A percentile compares a stretch with the other conserved stretches of the same genome.
These are phyloP conservation scores for Leptonema lineaticorne DNA, from an alignment of 1,140 invertebrate genomes.

Conservation along the genomic window DNA sequence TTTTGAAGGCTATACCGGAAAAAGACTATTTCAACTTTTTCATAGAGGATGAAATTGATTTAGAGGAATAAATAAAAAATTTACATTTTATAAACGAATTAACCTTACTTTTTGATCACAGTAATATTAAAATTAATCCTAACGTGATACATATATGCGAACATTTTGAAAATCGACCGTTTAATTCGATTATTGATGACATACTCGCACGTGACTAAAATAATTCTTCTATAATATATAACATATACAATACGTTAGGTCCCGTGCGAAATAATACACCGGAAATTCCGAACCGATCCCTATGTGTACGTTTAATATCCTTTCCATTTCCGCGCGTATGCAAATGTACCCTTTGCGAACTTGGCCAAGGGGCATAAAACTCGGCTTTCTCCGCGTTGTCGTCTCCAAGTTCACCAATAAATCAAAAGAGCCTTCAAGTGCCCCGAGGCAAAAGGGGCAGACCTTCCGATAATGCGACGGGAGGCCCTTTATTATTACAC, in stretches of 20 bases:
- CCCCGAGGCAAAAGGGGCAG: neutral
- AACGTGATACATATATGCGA: too few relatives aligned
- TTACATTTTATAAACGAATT: too few relatives aligned
- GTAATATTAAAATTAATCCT: too few relatives aligned
- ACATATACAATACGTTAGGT: neutral
- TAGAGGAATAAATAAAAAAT: too few relatives aligned
- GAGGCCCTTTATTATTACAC: neutral
- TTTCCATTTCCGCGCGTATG: constrained; percentile 12
- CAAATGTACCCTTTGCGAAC: constrained; percentile 10
- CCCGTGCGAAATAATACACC: constrained; percentile 3
- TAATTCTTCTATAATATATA: neutral
- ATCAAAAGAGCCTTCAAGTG: constrained; percentile 11
- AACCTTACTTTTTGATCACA: too few relatives aligned
- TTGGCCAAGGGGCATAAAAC: neutral
- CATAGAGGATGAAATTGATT: too few relatives aligned
- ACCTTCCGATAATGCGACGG: neutral
- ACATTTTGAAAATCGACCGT: too few relatives aligned
- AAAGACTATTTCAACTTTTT: too few relatives aligned
- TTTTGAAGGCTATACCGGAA: too few relatives aligned
- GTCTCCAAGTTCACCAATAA: constrained; percentile 26
- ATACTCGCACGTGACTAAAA: neutral
- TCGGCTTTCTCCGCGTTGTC: neutral
- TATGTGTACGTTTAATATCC: constrained; percentile 12
- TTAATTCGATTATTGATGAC: neutral
- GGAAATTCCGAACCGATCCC: constrained; percentile 7